Base-by-base conservation (phyloP, 2,113 vertebrate species). In the Hypomesus transpacificus region DNA sequence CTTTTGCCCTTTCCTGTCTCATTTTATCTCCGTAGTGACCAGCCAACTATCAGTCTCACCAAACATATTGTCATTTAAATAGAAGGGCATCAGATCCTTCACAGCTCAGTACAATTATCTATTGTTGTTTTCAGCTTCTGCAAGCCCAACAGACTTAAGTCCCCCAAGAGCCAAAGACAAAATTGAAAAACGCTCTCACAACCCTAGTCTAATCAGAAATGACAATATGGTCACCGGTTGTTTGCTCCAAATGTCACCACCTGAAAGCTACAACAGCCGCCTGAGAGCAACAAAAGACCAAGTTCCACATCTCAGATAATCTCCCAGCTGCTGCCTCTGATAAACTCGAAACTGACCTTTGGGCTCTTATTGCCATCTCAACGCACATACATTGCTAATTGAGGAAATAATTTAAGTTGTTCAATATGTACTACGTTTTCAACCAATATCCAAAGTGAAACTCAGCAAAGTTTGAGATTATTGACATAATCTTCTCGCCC, bases 181-280 rank as follows among this genome's bases (percentile, higher is more conserved):
- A 20, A 61, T 73, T 65, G n/a, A 66, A 77, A 73, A 68, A 8
- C 24, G 24, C 64, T 69, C 65, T 31, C 46, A 65, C 68, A 70
- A 77, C 75, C 75, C 59, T 61, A 50, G 70, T 59, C 56, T 68
- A 51, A 63, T 60, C 16, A 50, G 58, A 74, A 58, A 20, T 11
- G 34, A 54, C 46, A 60, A 57, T 16, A 58, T 59, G 21, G 31
- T 31, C 66, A 60, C 64, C 73, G 74, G 65, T 72, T 65, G 64
- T 51, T 65, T 21, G 17, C 54, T 31, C 70, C 77, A 75, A 84
- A 84, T 84, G 80, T 83, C 79, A 84, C 46, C 22, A 34, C 21
- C 39, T 46, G 39, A 46, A 46, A 46, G 7, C 9, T 53, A 26
- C 13, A 26, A 67, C 39, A 46, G 39, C 6, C 39, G 8, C 39